These are phyloP conservation scores for Crenuchus spilurus DNA, from an alignment of 2,797 vertebrate genomes.

Conservation along the genomic window DNA sequence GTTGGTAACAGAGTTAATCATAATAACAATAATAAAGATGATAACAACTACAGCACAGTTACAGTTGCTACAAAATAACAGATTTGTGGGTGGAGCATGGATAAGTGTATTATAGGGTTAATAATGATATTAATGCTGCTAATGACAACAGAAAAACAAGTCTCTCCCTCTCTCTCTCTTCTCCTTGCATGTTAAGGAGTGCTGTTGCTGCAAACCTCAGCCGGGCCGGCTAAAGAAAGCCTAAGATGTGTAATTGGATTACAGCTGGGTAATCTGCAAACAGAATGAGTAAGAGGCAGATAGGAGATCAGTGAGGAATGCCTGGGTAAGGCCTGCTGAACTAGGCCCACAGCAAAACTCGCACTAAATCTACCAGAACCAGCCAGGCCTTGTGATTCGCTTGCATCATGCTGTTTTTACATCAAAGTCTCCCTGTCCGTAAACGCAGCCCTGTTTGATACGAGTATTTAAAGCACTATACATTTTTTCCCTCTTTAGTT, in stretches of 20 bases:
- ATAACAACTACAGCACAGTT: too few relatives aligned
- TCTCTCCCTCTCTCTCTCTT: not conserved
- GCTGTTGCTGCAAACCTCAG: conserved; percentile 57
- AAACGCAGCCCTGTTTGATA: not conserved
- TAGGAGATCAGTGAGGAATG: conserved; percentile 62
- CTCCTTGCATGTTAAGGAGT: conserved; percentile 55
- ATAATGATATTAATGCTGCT: too few relatives aligned
- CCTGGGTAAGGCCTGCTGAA: conserved; percentile 52
- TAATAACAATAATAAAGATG: too few relatives aligned
- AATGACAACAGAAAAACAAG: too few relatives aligned
- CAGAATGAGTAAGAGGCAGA: conserved; percentile 66
- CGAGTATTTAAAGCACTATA: not conserved
- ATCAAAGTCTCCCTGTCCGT: conserved; percentile 5
- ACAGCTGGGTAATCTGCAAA: conserved; percentile 71
- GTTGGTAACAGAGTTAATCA: too few relatives aligned
- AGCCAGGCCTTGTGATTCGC: not conserved
- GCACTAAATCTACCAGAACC: not conserved
- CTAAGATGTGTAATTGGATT: conserved; percentile 71
- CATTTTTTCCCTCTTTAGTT: not conserved
- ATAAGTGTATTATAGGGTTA: too few relatives aligned
- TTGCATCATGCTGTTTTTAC: not conserved
- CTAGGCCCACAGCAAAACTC: conserved; percentile 6
- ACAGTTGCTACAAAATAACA: too few relatives aligned
- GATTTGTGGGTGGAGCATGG: too few relatives aligned
- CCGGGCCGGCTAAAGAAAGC: conserved; percentile 58